A percentile compares a stretch with the other conserved stretches of the same genome.
Evolutionary conservation across 2,797 vertebrate genomes (phyloP).

Genomic region (Chelonia mydas): DNA sequence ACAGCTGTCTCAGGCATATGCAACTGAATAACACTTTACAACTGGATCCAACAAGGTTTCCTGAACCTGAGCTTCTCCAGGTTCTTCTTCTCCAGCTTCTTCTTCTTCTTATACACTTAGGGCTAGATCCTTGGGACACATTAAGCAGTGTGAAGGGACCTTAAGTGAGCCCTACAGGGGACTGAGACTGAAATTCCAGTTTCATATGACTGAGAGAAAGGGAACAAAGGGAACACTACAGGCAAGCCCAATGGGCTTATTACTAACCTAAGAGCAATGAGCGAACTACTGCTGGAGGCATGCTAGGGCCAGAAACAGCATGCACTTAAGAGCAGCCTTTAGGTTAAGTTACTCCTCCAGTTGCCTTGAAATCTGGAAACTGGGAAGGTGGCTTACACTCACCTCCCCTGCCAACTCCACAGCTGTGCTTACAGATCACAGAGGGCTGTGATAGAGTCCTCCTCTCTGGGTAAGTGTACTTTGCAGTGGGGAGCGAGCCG

Average conservation of each 20-base stretch:
- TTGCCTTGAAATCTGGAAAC: not conserved
- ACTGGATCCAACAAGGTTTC: not conserved
- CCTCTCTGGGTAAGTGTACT: too few species aligned
- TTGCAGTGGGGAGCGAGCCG: not conserved
- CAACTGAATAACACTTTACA: not conserved
- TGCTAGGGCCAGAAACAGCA: not conserved
- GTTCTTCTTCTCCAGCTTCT: too few species aligned
- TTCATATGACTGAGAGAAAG: not conserved
- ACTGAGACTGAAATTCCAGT: not conserved
- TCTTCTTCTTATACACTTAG: accelerated
- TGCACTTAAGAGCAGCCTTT: not conserved
- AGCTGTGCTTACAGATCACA: not conserved
- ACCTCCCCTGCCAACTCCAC: not conserved
- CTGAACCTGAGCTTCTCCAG: not conserved
- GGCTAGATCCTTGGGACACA: not conserved
- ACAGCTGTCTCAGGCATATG: not conserved
- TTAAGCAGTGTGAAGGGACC: not conserved
- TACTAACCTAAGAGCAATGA: not conserved
- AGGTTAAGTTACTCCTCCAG: not conserved
- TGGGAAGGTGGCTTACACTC: accelerated
- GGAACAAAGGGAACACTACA: not conserved
- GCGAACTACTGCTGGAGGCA: too few species aligned
- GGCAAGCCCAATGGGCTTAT: not conserved
- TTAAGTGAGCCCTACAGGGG: not conserved
- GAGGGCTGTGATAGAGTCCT: not conserved